Evolutionary conservation across 2,797 vertebrate genomes (phyloP), one percentile per base, ranked within the genome.

Genomic region (Tragelaphus oryx): DNA sequence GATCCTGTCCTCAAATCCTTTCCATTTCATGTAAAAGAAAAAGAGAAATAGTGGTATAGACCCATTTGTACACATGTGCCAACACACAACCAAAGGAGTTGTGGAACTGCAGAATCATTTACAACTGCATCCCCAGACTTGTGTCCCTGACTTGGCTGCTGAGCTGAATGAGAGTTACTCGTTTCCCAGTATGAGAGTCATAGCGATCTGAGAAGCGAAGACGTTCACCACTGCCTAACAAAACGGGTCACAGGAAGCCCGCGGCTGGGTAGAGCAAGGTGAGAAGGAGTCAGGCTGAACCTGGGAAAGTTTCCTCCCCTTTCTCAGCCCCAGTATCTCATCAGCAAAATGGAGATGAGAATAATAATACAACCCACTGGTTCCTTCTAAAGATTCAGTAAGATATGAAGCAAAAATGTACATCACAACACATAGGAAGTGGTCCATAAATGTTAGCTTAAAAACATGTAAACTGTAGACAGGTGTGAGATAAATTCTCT

Each of bases 161-260:
- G 55, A 94, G 97, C 96, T 79, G 92, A 98, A 93, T 95, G 96
- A 94, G 68, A 78, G 82, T 96, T 22, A 26, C 79, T 97, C 92
- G 88, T 71, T 52, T 46, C 95, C 71, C 95, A 97, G 91, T 95
- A 98, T 79, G 74, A 96, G 59, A 91, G 86, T 93, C 79, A 96
- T 91, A 97, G 78, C 46, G 37, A 97, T 95, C 95, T 74, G 54
- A 79, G 83, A 76, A 96, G 71, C 89, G 60, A 95, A 95, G 87
- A 84, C 41, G 41, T 90, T 89, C 33, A 95, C 46, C 62, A 84
- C 81, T 46, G 83, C 52, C 54, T 46, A 88, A n/a, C 26, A 59
- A 22, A 89, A 80, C 24, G 48, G 37, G 33, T 68, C 83, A 57
- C 18, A 76, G 9, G 48, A 59, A 81, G 30, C 30, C 41, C 22